These are phyloP conservation scores for Pseudomugil tenellus DNA, from an alignment of 2,797 vertebrate genomes.

Conservation along the genomic window DNA sequence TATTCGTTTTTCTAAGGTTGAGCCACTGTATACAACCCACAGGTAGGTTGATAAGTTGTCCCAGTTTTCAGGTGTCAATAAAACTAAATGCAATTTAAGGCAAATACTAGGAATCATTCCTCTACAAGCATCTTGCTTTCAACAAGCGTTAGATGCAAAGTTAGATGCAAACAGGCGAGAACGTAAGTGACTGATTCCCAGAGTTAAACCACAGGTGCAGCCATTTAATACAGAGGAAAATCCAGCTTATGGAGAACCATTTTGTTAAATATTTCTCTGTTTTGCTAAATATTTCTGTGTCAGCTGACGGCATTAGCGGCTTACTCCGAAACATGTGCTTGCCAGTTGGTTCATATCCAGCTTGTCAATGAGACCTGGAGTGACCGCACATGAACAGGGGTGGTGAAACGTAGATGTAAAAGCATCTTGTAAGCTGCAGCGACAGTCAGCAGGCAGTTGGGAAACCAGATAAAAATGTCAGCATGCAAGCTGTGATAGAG, in stretches of 20 bases:
- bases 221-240: background rate
- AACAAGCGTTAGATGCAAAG: background rate
- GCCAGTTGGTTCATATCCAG: conserved; percentile 38
- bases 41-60: background rate
- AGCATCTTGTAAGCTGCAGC: conserved; percentile 33
- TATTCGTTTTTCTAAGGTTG: background rate
- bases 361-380: conserved; percentile 33
- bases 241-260: conserved; percentile 5
- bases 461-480: conserved; percentile 44
- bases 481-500: conserved; percentile 42
- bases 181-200: no score
- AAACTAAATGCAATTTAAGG: no score
- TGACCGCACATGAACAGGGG: conserved; percentile 37
- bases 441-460: conserved; percentile 41
- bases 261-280: conserved; percentile 20
- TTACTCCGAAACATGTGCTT: conserved; percentile 11
- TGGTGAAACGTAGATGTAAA: conserved; percentile 25
- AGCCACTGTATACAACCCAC: background rate
- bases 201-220: background rate
- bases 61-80: background rate
- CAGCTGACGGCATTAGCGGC: conserved; percentile 13
- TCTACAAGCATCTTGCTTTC: background rate
- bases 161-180: background rate
- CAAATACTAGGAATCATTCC: no score
- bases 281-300: conserved; percentile 26